Conservation (phyloP, 2,888 invertebrate genomes). For the Thecocarcelia acutangulata region DNA sequence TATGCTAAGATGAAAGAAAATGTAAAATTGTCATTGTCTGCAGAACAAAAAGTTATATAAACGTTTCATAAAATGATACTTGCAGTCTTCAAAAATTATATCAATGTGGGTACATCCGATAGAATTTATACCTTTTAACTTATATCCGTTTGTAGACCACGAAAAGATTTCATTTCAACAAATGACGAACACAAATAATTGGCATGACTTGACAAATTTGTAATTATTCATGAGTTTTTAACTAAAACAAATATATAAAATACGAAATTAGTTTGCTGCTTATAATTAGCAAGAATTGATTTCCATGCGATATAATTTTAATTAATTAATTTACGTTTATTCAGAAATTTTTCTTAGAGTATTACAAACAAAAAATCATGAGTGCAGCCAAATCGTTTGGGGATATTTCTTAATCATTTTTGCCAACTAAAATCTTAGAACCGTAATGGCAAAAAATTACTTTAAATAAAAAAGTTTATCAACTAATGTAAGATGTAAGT, state of each 20-base stretch:
- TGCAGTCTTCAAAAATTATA: no score
- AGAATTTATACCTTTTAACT: background rate
- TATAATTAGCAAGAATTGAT: conserved; percentile 14
- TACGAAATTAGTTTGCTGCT: conserved; percentile 20
- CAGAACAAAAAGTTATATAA: no score
- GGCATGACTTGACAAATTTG: conserved; percentile 16
- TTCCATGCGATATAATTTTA: conserved; percentile 29
- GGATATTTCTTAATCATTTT: background rate
- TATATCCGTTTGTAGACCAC: conserved; percentile 35
- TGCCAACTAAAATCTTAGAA: background rate
- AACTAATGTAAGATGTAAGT: no score
- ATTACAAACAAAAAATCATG: background rate
- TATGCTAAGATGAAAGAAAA: background rate
- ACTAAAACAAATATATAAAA: conserved; percentile 20
- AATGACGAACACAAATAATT: conserved; percentile 43
- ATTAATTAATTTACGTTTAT: conserved; percentile 36
- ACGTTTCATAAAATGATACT: no score
- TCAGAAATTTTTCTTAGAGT: conserved; percentile 24
- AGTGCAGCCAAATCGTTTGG: background rate
- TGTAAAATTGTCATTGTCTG: no score
- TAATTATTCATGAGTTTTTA: conserved; percentile 38
- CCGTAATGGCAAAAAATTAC: no score
- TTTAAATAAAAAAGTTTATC: no score
- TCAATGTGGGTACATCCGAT: no score
- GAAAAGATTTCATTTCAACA: conserved; percentile 2